Evolutionary conservation across 1,140 invertebrate species (phyloP).

Genomic region (Bombyx mandarina): DNA sequence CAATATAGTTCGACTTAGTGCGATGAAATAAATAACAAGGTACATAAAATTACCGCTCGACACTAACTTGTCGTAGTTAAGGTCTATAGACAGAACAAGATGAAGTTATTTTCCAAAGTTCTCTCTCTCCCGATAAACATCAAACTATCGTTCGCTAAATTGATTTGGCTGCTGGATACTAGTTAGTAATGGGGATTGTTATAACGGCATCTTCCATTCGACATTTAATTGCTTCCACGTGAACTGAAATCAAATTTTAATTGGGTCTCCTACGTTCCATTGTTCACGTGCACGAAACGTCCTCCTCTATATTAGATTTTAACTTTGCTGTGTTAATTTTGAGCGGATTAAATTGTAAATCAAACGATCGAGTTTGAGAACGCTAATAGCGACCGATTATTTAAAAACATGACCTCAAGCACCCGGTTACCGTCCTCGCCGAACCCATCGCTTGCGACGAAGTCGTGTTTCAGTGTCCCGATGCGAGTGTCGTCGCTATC

Average conservation of each 20-base stretch:
- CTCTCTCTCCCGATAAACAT: not conserved
- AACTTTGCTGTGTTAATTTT: slow-evolving; percentile 8
- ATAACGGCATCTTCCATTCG: slow-evolving; percentile 14
- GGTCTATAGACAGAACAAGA: too few species aligned
- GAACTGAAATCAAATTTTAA: slow-evolving; percentile 21
- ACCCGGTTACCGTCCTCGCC: too few species aligned
- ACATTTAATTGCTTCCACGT: slow-evolving; percentile 19
- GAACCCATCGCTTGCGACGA: too few species aligned
- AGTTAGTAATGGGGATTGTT: slow-evolving; percentile 3
- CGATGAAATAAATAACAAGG: too few species aligned
- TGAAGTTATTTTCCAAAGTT: not conserved
- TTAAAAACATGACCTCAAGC: too few species aligned
- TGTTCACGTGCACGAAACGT: slow-evolving; percentile 5
- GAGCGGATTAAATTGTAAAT: not conserved
- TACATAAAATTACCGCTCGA: too few species aligned
- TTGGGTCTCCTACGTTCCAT: slow-evolving; percentile 13
- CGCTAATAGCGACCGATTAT: too few species aligned
- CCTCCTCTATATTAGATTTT: slow-evolving; percentile 9
- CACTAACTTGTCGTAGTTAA: too few species aligned
- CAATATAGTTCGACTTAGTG: too few species aligned
- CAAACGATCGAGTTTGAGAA: not conserved
- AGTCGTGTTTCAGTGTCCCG: too few species aligned
- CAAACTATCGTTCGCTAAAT: slow-evolving; percentile 1
- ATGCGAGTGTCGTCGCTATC: too few species aligned
- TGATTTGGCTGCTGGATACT: slow-evolving; percentile 5